A percentile compares a stretch with the other conserved stretches of the same genome.
These are phyloP conservation scores for Hypocryptadius cinnamomeus DNA, from an alignment of 2,113 vertebrate species.

Conservation along the genomic window DNA sequence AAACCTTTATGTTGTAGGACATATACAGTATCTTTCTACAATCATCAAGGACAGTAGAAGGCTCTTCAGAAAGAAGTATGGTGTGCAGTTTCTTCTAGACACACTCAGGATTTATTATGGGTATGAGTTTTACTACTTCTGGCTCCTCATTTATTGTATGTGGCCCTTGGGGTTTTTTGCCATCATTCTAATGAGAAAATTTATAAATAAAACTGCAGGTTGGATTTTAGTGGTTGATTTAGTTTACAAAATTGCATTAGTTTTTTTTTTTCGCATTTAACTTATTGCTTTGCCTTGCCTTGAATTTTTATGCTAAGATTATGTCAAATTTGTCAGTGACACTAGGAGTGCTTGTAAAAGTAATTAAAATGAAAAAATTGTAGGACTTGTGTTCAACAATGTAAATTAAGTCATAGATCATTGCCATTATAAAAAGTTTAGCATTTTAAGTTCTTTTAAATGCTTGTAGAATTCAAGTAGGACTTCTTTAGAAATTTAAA, in stretches of 20 bases:
- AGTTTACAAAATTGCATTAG: background rate
- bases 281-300: background rate
- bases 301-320: background rate
- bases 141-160: background rate
- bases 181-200: background rate
- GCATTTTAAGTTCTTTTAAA: background rate
- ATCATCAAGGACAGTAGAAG: conserved; percentile 96
- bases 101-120: conserved; percentile 90
- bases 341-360: background rate
- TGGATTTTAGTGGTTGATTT: background rate
- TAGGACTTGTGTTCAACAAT: background rate
- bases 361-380: background rate
- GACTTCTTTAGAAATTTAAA: background rate
- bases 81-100: conserved; percentile 94
- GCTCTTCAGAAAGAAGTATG: conserved; percentile 91
- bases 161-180: background rate
- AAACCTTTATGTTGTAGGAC: conserved; percentile 75
- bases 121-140: conserved; percentile 64
- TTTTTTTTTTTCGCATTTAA: background rate
- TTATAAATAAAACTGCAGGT: background rate
- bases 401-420: background rate
- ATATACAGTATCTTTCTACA: conserved; percentile 96
- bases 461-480: background rate
- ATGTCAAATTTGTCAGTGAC: background rate
- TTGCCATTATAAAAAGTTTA: background rate